phyloP scores from a whole-genome alignment of 2,113 vertebrate species.

The Tetrao urogallus region DNA sequence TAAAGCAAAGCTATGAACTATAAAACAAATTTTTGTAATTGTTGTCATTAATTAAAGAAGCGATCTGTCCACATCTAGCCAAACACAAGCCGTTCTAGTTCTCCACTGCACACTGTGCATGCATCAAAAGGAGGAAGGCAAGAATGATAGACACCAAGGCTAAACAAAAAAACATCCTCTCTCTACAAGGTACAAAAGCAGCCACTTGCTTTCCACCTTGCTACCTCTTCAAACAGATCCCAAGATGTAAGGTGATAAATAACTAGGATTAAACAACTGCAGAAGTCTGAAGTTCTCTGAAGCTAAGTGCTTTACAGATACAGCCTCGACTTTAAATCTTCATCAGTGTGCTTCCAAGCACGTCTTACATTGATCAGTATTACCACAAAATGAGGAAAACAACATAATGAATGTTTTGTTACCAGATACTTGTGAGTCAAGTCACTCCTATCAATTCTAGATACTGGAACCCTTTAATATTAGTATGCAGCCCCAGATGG shows the following conservation, averaged over 20 bases:
- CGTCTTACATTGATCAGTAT: not conserved
- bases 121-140: not conserved
- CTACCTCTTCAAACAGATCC: not conserved
- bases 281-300: not conserved
- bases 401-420: not conserved
- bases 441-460: not conserved
- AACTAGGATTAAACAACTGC: not conserved
- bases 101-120: not conserved
- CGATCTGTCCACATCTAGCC: not conserved
- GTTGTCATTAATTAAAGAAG: slow-evolving; percentile 45
- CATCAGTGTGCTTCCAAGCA: not conserved
- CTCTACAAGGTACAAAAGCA: not conserved
- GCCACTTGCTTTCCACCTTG: not conserved
- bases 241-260: not conserved
- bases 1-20: slow-evolving; percentile 44
- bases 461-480: not conserved
- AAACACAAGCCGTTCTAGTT: not conserved
- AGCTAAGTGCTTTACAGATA: not conserved
- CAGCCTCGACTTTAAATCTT: not conserved
- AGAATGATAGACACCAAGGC: not conserved
- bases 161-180: not conserved
- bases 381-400: not conserved
- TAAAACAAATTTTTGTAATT: not conserved
- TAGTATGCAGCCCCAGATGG: not conserved
- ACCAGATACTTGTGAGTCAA: not conserved